Conservation (phyloP, 2,797 vertebrate species). For the Luscinia luscinia region DNA sequence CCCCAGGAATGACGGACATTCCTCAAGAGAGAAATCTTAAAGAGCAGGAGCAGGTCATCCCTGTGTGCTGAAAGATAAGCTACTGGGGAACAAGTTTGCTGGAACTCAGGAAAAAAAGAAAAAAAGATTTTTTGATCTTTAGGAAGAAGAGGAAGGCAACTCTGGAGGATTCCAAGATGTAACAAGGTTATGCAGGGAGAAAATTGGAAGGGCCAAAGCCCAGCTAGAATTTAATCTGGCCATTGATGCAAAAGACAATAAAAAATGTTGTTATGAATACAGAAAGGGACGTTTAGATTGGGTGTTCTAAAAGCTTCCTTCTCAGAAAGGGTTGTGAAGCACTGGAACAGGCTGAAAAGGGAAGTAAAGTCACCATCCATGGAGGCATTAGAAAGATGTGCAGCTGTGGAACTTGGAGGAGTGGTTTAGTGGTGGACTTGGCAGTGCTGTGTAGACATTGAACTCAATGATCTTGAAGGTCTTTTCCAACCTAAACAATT, state of each 20-base stretch:
- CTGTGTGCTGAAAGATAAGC: not conserved
- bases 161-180: not conserved
- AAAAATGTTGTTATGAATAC: not conserved
- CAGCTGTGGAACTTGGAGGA: not conserved
- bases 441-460: not conserved
- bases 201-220: not conserved
- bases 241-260: not conserved
- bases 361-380: not conserved
- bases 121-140: not conserved
- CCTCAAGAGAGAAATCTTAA: not conserved
- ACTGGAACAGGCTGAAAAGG: not conserved
- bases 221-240: not conserved
- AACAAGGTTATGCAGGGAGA: not conserved
- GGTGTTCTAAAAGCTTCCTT: not conserved
- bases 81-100: not conserved
- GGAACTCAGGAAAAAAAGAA: not conserved
- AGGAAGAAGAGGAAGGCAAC: not conserved
- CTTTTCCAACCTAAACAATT: not conserved
- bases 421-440: not conserved
- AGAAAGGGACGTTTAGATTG: not conserved
- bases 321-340: not conserved
- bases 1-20: not conserved
- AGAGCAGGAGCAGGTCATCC: accelerated
- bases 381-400: not conserved
- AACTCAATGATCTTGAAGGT: not conserved